Percentiles rank a stretch among this genome's conserved stretches.
phyloP scores from a whole-genome alignment of 2,113 vertebrate species.

The Prunella himalayana region DNA sequence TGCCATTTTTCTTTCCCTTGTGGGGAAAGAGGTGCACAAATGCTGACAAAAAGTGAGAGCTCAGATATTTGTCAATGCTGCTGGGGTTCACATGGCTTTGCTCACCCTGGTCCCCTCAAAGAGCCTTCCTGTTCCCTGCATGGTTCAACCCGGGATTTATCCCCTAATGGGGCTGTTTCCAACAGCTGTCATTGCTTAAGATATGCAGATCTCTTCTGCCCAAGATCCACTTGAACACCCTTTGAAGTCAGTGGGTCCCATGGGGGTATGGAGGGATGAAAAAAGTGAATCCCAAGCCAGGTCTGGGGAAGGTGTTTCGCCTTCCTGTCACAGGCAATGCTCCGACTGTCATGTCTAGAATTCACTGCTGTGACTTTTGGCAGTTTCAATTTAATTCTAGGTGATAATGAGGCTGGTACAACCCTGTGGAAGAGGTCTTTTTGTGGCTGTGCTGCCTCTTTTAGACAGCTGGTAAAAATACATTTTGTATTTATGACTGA shows the following conservation, averaged over 20 bases:
- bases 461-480: slow-evolving; percentile 29
- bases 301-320: not conserved
- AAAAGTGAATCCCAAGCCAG: not conserved
- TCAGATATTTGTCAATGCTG: not conserved
- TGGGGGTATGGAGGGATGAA: not conserved
- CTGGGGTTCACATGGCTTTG: not conserved
- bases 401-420: not conserved
- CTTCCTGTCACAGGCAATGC: accelerated
- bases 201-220: not conserved
- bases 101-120: not conserved
- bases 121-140: not conserved
- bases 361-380: slow-evolving; percentile 19
- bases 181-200: not conserved
- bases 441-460: not conserved
- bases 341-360: not conserved
- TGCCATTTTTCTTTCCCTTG: not conserved
- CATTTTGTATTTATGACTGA: slow-evolving; percentile 5
- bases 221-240: not conserved
- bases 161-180: not conserved
- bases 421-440: not conserved
- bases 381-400: slow-evolving; percentile 9
- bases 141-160: not conserved
- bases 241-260: not conserved
- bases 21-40: not conserved
- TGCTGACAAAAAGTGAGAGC: not conserved